A percentile compares a stretch with the other conserved stretches of the same genome.
Conservation (phyloP, 2,797 vertebrate species). For the Lepidocolaptes lacrymiger region DNA sequence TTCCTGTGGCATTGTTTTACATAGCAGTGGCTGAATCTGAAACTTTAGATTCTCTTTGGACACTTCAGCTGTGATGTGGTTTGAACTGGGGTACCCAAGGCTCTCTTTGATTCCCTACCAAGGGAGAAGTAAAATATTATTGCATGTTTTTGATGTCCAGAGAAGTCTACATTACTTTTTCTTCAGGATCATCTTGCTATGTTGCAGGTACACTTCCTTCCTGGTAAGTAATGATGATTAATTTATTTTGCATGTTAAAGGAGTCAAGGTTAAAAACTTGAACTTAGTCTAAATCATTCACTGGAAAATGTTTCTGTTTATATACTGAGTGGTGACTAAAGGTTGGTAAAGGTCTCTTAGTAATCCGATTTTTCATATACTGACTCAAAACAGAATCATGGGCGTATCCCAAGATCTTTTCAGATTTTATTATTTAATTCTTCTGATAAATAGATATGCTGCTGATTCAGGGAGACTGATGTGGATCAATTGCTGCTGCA, state of each 20-base stretch:
- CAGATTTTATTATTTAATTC: neutral
- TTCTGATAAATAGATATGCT: neutral
- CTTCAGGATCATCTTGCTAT: neutral
- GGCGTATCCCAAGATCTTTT: neutral
- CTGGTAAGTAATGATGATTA: neutral
- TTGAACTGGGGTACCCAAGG: constrained; percentile 17
- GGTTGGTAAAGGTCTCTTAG: neutral
- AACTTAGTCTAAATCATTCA: neutral
- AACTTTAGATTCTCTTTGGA: constrained; percentile 57
- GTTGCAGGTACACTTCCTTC: constrained; percentile 1
- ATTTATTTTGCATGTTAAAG: neutral
- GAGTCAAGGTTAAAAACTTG: neutral
- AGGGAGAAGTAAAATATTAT: constrained; percentile 42
- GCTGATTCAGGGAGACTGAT: neutral
- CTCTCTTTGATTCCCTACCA: constrained; percentile 20
- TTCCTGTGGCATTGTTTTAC: constrained; percentile 61
- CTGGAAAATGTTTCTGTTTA: neutral
- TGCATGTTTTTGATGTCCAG: neutral
- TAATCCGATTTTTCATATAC: neutral
- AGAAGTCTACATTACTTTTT: neutral
- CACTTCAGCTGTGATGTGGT: constrained; percentile 41
- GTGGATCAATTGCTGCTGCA: neutral
- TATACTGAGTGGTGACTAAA: neutral
- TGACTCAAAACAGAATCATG: neutral
- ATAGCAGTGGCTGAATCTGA: constrained; percentile 31